Base-by-base conservation (phyloP, 2,113 vertebrate species). In the Hypanus sabinus region DNA sequence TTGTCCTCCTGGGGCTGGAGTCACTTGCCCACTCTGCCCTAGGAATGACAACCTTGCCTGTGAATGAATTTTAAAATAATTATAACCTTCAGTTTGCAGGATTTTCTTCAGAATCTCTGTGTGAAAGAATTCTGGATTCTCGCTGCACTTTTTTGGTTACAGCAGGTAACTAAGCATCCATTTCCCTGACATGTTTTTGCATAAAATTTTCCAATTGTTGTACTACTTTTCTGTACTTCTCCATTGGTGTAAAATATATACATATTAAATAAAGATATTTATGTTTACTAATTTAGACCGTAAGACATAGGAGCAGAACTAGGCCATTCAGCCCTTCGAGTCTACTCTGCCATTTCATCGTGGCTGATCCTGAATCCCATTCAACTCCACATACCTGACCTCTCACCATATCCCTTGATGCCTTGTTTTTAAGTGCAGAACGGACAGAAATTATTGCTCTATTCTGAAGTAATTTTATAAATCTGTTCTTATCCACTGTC, bases 51-150 rank as follows among this genome's bases (percentile, higher is more conserved):
- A 36, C n/a, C n/a, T 88, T 65, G 5, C 14, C 30, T 65, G 16
- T 65, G 7, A n/a, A 65, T 33, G 85, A 62, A 65, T 33, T 65
- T 12, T 90, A 27, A 90, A 90, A 33, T 90, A 33, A 94, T 20
- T 77, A 12, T 94, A 76, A 71, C 24, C 94, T 88, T 93, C 95
- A 99, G 99, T 99, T 99, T 95, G 99, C 99, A 95, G 99, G 99
- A 24, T 99, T 99, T 95, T 99, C 99, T 0, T 97, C 98, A 0
- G 98, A 99, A 87, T 98, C 99, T 68, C 97, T 99, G 1, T 98
- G 97, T 30, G 98, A 99, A 95, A 96, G 99, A 95, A 99, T 99
- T 95, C 77, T 99, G 24, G 98, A 98, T 96, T 98, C 98, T 0
- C 95, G 96, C 83, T 99, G 98, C 94, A 98, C 96, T 0, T 96